These are phyloP conservation scores for Paracyprichromis sp. DNA, from an alignment of 2,113 vertebrate species.

Conservation along the genomic window DNA sequence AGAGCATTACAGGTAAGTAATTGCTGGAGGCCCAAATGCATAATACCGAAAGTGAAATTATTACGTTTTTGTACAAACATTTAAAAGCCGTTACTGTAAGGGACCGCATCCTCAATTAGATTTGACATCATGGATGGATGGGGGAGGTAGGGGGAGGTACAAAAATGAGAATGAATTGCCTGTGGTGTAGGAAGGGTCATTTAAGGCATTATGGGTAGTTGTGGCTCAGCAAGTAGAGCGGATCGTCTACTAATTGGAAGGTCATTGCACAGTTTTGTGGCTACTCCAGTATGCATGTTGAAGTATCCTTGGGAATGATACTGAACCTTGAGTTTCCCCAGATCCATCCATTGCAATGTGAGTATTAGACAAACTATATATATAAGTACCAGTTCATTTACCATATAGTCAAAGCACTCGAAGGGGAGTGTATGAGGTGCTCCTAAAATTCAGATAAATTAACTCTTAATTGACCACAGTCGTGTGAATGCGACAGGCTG, in stretches of 20 bases:
- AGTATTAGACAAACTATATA: neutral
- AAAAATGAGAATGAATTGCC: neutral
- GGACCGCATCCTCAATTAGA: neutral
- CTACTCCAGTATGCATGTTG: neutral
- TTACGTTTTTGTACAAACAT: neutral
- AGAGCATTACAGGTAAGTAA: conserved; percentile 1
- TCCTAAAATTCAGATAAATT: neutral
- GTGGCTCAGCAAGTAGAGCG: neutral
- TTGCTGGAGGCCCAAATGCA: neutral
- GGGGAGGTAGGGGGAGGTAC: neutral
- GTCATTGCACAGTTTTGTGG: neutral
- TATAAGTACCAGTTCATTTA: neutral
- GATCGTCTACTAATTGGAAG: neutral
- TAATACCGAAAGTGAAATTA: neutral
- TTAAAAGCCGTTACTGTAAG: neutral
- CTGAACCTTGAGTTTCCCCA: neutral
- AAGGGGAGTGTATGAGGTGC: neutral
- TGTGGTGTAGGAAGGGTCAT: neutral
- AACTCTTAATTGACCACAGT: neutral
- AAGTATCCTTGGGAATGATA: neutral
- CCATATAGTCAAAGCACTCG: neutral
- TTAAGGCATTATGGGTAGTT: neutral
- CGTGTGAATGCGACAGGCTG: neutral
- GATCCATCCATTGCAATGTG: neutral
- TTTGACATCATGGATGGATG: neutral